Percentiles rank a stretch among this genome's conserved stretches.
Conservation (phyloP, 2,888 invertebrate genomes). For the Apamea monoglypha region DNA sequence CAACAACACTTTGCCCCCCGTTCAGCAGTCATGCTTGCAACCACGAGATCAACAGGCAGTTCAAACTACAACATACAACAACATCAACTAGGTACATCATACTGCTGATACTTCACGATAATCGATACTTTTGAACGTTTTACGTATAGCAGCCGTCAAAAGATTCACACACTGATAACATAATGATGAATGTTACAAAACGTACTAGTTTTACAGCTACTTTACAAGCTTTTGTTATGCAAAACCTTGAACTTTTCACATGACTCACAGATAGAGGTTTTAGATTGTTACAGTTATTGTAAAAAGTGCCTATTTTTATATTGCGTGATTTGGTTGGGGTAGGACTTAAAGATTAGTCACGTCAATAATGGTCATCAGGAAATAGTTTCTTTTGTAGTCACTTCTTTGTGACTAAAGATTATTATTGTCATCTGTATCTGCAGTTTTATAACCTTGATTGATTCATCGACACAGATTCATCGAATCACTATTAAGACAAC, state of each 20-base stretch:
- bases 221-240: constrained; percentile 15
- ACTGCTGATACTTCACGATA: background rate
- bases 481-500: background rate
- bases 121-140: background rate
- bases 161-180: constrained; percentile 13
- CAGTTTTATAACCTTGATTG: constrained; percentile 35
- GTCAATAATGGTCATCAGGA: constrained; percentile 30
- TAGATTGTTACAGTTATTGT: constrained; percentile 30
- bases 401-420: constrained; percentile 46
- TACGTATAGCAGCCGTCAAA: background rate
- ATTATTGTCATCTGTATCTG: constrained; percentile 33
- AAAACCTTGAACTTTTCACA: constrained; percentile 38
- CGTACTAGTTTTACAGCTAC: constrained; percentile 15
- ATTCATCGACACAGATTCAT: constrained; percentile 53
- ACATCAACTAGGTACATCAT: background rate
- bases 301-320: constrained; percentile 24
- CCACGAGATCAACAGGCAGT: background rate
- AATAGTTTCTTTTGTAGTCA: constrained; percentile 52
- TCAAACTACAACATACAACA: background rate
- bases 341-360: constrained; percentile 50
- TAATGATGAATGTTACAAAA: constrained; percentile 3
- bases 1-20: background rate
- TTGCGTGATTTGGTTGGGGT: constrained; percentile 48
- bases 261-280: constrained; percentile 42
- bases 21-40: background rate